Base-by-base conservation (phyloP, 2,113 vertebrate genomes). In the Notiomystis cincta region DNA sequence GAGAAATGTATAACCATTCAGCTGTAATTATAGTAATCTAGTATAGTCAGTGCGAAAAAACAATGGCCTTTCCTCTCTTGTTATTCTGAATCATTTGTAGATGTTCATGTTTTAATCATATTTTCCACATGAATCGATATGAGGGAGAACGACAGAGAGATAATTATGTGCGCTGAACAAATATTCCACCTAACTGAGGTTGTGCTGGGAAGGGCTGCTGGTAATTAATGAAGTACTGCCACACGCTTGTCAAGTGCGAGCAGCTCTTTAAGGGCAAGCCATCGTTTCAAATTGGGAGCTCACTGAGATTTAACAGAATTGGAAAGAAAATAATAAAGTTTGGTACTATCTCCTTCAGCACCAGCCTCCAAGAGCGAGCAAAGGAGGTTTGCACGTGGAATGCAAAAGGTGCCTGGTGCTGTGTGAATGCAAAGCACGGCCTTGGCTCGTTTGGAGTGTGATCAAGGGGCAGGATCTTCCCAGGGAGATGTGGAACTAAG, bases 41-140 rank as follows among this genome's bases (percentile, higher is more conserved):
- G 58, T 83, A 88, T 92, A 91, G 90, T 83, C 54, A 56, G 93
- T 94, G 95, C 65, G 13, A 96, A 90, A 93, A 92, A 90, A 96
- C 90, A 95, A 64, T 95, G 95, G 92, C 88, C 90, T 65, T 70
- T 93, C 84, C 64, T 80, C 76, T 84, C 84, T 91, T 97, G 96
- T 96, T 97, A 95, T 94, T 91, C 79, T 70, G 91, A 93, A 56
- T 71, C 79, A 89, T 92, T 93, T 93, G 86, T 69, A 91, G 88
- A 90, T 78, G 70, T 87, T 92, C 96, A 97, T 97, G 96, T 96
- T 97, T 97, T 97, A 97, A 96, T 91, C 93, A 92, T 72, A 96
- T 91, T 94, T 93, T 89, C 93, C 88, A 95, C 90, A 90, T 90
- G 82, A 92, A 84, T 93, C 64, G 85, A 96, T 96, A 94, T 1